Evolutionary conservation across 2,113 vertebrate species (phyloP).

Genomic region (Macrotus californicus): DNA sequence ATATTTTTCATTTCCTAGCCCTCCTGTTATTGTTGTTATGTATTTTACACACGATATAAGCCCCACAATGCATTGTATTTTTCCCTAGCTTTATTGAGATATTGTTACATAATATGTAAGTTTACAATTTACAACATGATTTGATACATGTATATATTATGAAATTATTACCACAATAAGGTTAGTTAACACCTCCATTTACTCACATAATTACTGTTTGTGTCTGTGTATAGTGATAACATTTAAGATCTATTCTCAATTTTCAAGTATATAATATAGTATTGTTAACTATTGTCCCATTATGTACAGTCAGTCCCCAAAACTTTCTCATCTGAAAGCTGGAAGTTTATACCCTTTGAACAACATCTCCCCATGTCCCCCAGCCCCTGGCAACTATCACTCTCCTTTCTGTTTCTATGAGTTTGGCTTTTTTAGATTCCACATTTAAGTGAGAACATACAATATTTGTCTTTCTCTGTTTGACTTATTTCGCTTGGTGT

Average conservation of each 20-base stretch:
- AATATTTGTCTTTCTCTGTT: not conserved
- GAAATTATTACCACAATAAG: not conserved
- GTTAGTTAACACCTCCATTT: not conserved
- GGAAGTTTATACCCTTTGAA: not conserved
- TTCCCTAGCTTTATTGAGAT: not conserved
- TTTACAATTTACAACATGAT: not conserved
- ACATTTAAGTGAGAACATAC: not conserved
- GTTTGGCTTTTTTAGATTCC: not conserved
- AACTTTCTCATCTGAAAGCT: not conserved
- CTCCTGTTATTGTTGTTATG: not conserved
- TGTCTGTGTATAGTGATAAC: not conserved
- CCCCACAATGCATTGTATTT: not conserved
- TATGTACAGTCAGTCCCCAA: not conserved
- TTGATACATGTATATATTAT: not conserved
- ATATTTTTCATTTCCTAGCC: not conserved
- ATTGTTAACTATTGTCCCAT: not conserved
- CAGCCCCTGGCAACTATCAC: not conserved
- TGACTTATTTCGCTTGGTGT: not conserved
- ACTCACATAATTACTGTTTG: not conserved
- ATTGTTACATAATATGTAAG: not conserved
- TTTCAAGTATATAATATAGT: not conserved
- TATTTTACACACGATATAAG: not conserved
- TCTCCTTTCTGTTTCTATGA: not conserved
- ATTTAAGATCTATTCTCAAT: not conserved
- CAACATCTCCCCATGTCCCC: not conserved